phyloP scores from a whole-genome alignment of 2,797 vertebrate species.

The Sciurus vulgaris region DNA sequence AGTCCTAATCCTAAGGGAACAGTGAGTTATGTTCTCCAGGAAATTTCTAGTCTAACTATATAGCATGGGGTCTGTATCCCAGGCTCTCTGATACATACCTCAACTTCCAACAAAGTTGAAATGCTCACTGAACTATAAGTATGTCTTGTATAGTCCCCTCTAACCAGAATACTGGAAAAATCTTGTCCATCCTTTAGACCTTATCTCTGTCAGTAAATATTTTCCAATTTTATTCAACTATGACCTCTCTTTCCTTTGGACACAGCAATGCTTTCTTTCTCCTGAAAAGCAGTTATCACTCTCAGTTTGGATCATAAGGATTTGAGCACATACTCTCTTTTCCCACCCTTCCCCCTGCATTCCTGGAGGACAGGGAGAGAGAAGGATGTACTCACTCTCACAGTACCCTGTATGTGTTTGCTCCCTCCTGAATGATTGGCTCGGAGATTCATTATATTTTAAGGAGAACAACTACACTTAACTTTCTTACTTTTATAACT shows the following conservation, averaged over 20 bases:
- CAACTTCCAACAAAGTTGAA: background rate
- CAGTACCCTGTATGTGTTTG: background rate
- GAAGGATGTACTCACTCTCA: background rate
- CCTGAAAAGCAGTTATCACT: background rate
- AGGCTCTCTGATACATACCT: background rate
- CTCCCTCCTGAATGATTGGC: background rate
- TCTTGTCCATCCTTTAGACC: background rate
- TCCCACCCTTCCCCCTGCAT: background rate
- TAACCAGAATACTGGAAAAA: background rate
- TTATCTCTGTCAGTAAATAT: background rate
- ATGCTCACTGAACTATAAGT: background rate
- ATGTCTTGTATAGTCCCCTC: background rate
- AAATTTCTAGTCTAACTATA: background rate
- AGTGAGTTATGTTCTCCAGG: background rate
- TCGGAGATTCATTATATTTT: background rate
- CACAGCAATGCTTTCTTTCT: background rate
- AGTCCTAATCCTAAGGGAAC: background rate
- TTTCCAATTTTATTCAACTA: background rate
- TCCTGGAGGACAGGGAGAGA: background rate
- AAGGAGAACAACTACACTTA: background rate
- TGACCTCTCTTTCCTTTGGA: background rate
- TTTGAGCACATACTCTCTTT: background rate
- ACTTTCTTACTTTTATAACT: slow-evolving; percentile 7
- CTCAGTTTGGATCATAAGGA: background rate
- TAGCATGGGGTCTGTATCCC: background rate